Evolutionary conservation across 2,797 vertebrate genomes (phyloP), one percentile per base, ranked within the genome.

Genomic region (Acrossocheilus fasciatus): DNA sequence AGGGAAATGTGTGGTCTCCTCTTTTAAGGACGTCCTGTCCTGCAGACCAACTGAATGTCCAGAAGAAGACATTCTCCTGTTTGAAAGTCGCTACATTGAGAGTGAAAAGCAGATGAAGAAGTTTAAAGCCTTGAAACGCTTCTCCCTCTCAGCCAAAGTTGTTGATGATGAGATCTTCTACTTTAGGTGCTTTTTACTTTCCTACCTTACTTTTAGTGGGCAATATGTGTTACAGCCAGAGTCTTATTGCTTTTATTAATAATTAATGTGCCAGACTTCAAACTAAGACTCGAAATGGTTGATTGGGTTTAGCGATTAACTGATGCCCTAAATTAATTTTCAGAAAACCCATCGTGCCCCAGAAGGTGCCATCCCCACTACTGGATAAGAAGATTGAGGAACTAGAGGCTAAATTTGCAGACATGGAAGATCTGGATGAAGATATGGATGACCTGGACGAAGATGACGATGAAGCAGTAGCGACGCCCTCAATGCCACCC

Each of bases 111-210:
- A 97, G 70, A 98, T 99, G 97, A 99, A 99, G 94, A 99, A 98
- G 89, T 99, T 99, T 89, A 99, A 99, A 92, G 98, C 98, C 34
- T 92, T 99, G 82, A 99, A 99, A 93, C 97, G 98, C 86, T 99
- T 99, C 94, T 99, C 98, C 1, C 97, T 98, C 76, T 98, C 98
- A 82, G 97, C 97, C 23, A 99, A 99, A 96, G 98, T 99, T 83
- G 97, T 98, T 89, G 98, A 99, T 91, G 98, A 99, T 82, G 98
- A 99, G 93, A 95, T 98, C 90, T 99, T 96, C 91, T 99, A 99
- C 92, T 99, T 99, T 93, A 99, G 98, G 98, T 99, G 92, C 68
- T 5, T 43, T 50, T 36, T 47, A 62, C 45, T 26, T 73, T 39
- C 52, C n/a, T 57, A 41, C 6, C 12, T 50, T 66, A 17, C 9